A percentile compares a stretch with the other conserved stretches of the same genome.
These are phyloP conservation scores for Taurulus bubalis DNA, from an alignment of 2,113 vertebrate species.

Conservation along the genomic window DNA sequence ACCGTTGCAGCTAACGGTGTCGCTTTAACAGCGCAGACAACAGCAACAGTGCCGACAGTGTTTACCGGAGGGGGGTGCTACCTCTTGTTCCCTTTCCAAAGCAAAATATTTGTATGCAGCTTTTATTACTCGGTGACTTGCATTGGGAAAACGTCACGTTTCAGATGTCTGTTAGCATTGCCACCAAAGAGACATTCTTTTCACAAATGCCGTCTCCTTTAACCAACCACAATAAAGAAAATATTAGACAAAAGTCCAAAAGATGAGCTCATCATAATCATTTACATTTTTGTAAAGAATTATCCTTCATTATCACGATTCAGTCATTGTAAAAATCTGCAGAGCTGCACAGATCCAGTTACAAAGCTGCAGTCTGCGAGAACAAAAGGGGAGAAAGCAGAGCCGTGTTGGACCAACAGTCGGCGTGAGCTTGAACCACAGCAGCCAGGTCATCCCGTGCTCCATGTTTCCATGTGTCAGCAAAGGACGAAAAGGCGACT, in stretches of 20 bases:
- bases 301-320: background rate
- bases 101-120: background rate
- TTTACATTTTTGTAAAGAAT: background rate
- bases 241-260: background rate
- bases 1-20: background rate
- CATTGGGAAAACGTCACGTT: background rate
- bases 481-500: constrained; percentile 19
- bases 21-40: background rate
- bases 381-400: constrained; percentile 48
- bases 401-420: constrained; percentile 36
- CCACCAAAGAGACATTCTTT: background rate
- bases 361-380: constrained; percentile 43
- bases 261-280: background rate
- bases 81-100: background rate
- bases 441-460: constrained; percentile 62
- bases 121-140: background rate
- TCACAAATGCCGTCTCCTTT: background rate
- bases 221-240: background rate
- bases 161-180: background rate
- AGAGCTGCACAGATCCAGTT: constrained; percentile 40
- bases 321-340: constrained; percentile 32
- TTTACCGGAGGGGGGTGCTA: background rate
- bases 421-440: constrained; percentile 40
- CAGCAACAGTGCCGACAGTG: background rate
- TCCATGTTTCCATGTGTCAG: constrained; percentile 65